Conservation (phyloP, 1,140 invertebrate species). For the Temnothorax curvispinosus region DNA sequence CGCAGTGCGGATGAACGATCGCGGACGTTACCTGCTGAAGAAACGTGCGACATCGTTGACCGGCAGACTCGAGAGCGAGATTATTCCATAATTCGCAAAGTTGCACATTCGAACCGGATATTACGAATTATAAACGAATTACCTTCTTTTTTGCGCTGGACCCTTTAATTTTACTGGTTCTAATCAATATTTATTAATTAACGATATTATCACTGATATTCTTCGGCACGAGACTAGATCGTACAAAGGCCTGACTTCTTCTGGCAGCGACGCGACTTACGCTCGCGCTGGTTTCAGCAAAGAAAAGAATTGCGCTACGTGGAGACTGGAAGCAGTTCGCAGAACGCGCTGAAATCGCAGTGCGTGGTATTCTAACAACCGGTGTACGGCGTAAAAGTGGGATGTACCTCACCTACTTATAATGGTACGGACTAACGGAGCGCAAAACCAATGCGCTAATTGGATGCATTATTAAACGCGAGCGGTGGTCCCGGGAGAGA, state of each 20-base stretch:
- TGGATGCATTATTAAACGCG: conserved; percentile 61
- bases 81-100: background rate
- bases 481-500: conserved; percentile 5
- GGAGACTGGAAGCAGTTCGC: conserved; percentile 23
- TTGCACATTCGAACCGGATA: background rate
- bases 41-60: background rate
- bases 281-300: background rate
- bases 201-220: background rate
- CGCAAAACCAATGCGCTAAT: conserved; percentile 60
- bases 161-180: too few relatives aligned
- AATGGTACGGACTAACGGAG: conserved; percentile 57
- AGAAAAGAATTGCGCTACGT: conserved; percentile 27
- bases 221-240: background rate
- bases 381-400: conserved; percentile 51
- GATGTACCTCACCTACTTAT: conserved; percentile 48
- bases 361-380: conserved; percentile 45
- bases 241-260: background rate
- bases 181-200: background rate
- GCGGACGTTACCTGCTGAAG: conserved; percentile 88
- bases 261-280: background rate
- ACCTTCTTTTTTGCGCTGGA: background rate
- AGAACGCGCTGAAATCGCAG: conserved; percentile 38
- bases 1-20: conserved; percentile 88
- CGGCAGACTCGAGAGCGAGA: background rate
- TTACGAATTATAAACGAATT: background rate